Evolutionary conservation across 2,888 invertebrate species (phyloP), one percentile per base, ranked within the genome.

Genomic region (Drosophila multiciliata): DNA sequence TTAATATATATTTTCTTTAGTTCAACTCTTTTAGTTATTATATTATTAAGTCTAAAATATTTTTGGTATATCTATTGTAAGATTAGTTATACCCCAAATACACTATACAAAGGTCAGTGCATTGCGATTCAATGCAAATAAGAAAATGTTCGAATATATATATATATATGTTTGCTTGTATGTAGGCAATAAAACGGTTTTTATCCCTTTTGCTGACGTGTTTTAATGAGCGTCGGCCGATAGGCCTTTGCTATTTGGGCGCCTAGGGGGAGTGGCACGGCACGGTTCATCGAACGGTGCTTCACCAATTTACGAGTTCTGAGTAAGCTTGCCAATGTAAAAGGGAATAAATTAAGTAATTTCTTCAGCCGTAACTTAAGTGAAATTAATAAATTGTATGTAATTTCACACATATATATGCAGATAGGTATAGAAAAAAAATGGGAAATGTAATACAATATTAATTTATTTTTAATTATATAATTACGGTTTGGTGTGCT

Each of bases 171-270:
- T 42, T 60, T 32, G 42, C 15, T 38, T 38, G 38, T 64, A 55
- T 64, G 40, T 36, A 38, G 50, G 62, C 36, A 67, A 68, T 67
- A 75, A 66, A 68, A 29, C 49, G 65, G 36, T 59, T 59, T 75
- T 80, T 66, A 69, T 78, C 57, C 75, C 60, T 52, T 67, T 66
- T 61, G 78, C 78, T 80, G 86, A 69, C 73, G 80, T 62, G 66
- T 80, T 84, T 89, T 84, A 89, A 87, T 85, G 88, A 85, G 83
- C 58, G 62, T 54, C 48, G 54, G 42, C 23, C 66, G 53, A 49
- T 61, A 57, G 68, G 49, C 23, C 11, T 50, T 53, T 54, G 48
- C 48, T 23, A 45, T 50, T 50, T 49, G 60, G 58, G 32, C 29
- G 29, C 26, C 9, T 48, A n/a, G 42, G 36, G 66, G 58, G 36